phyloP scores from a whole-genome alignment of 2,113 vertebrate genomes.

The Ptychochromis oligacanthus region DNA sequence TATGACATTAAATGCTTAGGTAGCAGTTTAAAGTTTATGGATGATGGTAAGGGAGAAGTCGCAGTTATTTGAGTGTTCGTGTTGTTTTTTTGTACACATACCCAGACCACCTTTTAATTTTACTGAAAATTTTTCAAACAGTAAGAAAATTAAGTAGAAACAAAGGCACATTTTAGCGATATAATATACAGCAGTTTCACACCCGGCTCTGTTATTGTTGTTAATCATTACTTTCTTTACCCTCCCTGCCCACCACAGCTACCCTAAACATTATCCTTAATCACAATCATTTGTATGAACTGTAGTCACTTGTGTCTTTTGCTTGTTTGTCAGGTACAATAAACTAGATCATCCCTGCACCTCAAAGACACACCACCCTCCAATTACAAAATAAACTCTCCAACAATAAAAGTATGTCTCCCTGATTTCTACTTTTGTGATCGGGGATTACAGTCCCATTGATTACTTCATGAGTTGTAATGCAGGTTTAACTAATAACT shows the following conservation, averaged over 20 bases:
- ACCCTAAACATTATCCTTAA: not conserved
- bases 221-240: not conserved
- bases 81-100: not conserved
- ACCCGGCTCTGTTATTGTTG: not conserved
- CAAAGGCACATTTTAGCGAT: not conserved
- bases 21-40: not conserved
- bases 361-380: not conserved
- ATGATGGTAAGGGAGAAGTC: not conserved
- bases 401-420: not conserved
- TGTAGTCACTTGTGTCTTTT: not conserved
- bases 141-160: not conserved
- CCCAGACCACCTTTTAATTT: not conserved
- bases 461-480: not conserved
- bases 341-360: not conserved
- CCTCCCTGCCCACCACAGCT: not conserved
- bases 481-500: not conserved
- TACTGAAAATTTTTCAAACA: rapidly evolving
- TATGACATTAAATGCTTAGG: conserved; percentile 46
- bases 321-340: not conserved
- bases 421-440: not conserved
- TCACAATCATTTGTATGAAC: not conserved
- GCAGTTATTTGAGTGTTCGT: not conserved
- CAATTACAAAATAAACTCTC: not conserved
- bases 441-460: not conserved
- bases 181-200: not conserved